Evolutionary conservation across 2,797 vertebrate genomes (phyloP).

Genomic region (Tragopan temminckii): DNA sequence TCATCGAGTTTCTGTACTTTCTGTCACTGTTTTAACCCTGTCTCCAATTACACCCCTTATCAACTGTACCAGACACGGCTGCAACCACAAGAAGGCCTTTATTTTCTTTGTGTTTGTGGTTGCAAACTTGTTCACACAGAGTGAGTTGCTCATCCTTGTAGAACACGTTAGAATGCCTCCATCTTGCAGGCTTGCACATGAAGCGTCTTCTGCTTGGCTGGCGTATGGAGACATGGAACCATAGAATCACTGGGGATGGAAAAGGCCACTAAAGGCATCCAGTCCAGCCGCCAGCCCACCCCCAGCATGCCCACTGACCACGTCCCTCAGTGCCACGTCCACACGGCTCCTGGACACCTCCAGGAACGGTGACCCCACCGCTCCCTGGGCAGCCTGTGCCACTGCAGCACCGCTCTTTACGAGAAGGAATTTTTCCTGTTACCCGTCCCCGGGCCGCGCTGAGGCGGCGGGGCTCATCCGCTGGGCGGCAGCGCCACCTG

Average conservation of each 20-base stretch:
- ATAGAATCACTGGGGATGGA: no score
- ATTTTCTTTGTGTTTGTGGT: not conserved
- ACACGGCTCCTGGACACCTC: no score
- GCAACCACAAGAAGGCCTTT: not conserved
- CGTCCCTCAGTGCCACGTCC: no score
- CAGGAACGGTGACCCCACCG: no score
- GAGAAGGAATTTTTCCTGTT: no score
- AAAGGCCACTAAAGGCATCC: no score
- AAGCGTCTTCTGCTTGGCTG: not conserved
- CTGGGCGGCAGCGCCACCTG: slow-evolving; percentile 43
- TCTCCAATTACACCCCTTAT: not conserved
- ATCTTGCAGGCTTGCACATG: no score
- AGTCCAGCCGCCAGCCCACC: no score
- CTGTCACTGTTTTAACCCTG: not conserved
- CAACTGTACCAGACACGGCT: not conserved
- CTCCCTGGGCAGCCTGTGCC: no score
- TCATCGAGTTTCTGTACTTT: not conserved
- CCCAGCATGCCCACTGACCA: no score
- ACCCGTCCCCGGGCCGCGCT: no score
- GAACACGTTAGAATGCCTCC: fast-evolving
- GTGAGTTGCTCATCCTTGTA: fast-evolving
- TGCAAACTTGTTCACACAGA: not conserved
- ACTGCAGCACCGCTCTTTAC: no score
- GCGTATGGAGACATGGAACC: not conserved
- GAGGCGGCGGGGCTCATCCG: not conserved